phyloP scores from a whole-genome alignment of 2,888 invertebrate species.

The Opisthograptis luteolata region DNA sequence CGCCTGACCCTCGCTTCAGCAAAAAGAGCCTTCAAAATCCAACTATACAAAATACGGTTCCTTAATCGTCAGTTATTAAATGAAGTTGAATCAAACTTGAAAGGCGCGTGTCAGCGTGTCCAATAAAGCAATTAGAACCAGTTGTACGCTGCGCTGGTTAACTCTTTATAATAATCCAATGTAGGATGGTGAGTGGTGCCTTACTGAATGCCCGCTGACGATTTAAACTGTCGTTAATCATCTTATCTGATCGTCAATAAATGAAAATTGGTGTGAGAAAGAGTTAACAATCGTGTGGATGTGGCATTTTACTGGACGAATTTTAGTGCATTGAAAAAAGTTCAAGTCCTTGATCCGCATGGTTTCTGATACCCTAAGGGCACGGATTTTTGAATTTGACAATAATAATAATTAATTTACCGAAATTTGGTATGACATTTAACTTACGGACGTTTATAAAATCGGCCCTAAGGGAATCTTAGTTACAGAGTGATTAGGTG shows the following conservation, averaged over 20 bases:
- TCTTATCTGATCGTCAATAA: constrained; percentile 50
- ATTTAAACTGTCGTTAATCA: constrained; percentile 58
- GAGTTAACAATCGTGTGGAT: constrained; percentile 18
- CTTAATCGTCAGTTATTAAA: constrained; percentile 12
- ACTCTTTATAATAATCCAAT: constrained; percentile 23
- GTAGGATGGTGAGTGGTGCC: constrained; percentile 5
- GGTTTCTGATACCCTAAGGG: not conserved
- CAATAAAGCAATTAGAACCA: constrained; percentile 47
- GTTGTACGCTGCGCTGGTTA: constrained; percentile 40
- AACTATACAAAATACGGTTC: too few species aligned
- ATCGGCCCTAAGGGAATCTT: too few species aligned
- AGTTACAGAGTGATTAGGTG: too few species aligned
- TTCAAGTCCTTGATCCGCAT: too few species aligned
- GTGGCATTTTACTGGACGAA: constrained; percentile 20
- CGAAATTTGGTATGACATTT: too few species aligned
- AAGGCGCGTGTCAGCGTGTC: constrained; percentile 40
- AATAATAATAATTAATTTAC: too few species aligned
- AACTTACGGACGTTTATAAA: too few species aligned
- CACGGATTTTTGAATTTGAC: too few species aligned
- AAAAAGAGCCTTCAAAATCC: too few species aligned
- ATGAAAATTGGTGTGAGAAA: constrained; percentile 13
- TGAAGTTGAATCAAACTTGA: constrained; percentile 35
- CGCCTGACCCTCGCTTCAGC: too few species aligned
- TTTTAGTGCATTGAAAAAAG: too few species aligned
- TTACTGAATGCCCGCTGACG: constrained; percentile 37